A percentile compares a stretch with the other conserved stretches of the same genome.
Conservation (phyloP, 2,797 vertebrate genomes). For the Gymnothorax javanicus region DNA sequence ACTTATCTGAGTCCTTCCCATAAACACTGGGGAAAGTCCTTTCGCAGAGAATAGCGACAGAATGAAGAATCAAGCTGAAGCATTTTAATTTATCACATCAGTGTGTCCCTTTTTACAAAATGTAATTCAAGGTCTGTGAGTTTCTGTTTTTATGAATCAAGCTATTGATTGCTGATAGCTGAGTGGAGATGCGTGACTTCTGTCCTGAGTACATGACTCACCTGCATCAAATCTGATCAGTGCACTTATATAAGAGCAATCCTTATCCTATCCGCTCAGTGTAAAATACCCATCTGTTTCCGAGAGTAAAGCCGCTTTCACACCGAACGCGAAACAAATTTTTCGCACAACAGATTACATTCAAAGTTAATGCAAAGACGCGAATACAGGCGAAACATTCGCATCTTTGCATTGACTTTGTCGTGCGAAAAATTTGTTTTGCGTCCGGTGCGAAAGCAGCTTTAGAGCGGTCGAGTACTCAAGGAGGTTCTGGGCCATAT, state of each 20-base stretch:
- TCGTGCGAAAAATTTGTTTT: no score
- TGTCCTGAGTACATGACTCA: neutral
- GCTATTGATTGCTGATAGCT: neutral
- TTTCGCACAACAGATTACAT: no score
- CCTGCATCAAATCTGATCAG: conserved; percentile 4
- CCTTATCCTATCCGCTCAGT: neutral
- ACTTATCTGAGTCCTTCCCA: neutral
- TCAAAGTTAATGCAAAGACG: no score
- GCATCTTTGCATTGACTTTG: no score
- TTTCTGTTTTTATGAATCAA: neutral
- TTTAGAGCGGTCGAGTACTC: neutral
- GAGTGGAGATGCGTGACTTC: neutral
- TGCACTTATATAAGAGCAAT: neutral
- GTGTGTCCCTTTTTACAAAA: neutral
- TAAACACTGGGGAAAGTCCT: neutral
- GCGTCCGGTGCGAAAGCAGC: neutral
- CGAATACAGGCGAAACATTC: no score
- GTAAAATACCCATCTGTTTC: neutral
- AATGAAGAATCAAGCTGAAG: neutral
- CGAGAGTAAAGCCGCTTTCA: neutral
- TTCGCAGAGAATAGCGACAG: neutral
- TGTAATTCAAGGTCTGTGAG: neutral
- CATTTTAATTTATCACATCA: neutral
- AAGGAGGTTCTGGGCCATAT: neutral
- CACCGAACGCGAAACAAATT: no score